Percentiles rank a stretch among this genome's conserved stretches.
Conservation (phyloP, 2,888 invertebrate genomes). For the Luperina testacea region DNA sequence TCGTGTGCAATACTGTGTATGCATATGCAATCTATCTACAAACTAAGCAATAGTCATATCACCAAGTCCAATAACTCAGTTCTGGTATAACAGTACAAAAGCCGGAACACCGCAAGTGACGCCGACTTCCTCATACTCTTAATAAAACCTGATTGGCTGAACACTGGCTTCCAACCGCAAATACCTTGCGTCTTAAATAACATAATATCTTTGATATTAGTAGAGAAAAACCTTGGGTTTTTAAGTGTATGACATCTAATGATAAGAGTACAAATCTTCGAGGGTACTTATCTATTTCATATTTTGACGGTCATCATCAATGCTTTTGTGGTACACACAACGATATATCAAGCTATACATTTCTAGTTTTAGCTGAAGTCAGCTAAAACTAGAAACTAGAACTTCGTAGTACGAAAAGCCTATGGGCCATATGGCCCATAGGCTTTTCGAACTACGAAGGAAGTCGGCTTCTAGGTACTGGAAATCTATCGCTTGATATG, state of each 20-base stretch:
- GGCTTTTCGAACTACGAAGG: too few species aligned
- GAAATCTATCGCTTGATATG: too few species aligned
- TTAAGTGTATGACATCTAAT: background rate
- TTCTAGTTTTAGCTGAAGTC: too few species aligned
- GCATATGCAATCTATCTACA: background rate
- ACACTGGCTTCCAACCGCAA: constrained; percentile 70
- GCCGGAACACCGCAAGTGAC: constrained; percentile 63
- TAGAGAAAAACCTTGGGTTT: constrained; percentile 22
- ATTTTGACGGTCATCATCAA: background rate
- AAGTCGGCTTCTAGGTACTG: too few species aligned
- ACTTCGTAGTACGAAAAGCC: too few species aligned
- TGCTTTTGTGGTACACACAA: background rate
- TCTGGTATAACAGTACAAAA: constrained; percentile 36
- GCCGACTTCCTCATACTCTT: constrained; percentile 72
- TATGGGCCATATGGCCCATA: too few species aligned
- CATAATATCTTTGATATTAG: constrained; percentile 27
- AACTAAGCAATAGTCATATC: background rate
- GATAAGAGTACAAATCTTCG: background rate
- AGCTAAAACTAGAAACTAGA: too few species aligned
- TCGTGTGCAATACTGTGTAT: background rate
- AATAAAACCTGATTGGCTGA: constrained; percentile 69
- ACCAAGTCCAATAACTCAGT: background rate
- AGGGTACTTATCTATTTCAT: background rate
- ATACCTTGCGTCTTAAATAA: constrained; percentile 58
- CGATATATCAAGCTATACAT: too few species aligned